Evolutionary conservation across 2,888 invertebrate genomes (phyloP), one percentile per base, ranked within the genome.

Genomic region (Zaprionus obscuricornis): DNA sequence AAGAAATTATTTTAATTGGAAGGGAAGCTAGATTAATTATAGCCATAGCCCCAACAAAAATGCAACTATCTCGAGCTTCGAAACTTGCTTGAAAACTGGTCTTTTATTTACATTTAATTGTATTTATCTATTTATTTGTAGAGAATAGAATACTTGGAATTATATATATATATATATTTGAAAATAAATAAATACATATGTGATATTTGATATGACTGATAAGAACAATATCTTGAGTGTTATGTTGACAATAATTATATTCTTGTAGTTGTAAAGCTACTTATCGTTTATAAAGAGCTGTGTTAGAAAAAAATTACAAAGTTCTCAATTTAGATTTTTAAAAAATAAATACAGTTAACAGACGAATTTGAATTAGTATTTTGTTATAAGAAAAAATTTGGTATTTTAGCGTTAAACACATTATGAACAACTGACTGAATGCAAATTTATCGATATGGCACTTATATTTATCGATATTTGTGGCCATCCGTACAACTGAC

Each of bases 401-500:
- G 64, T 69, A 67, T 51, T 57, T 47, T 46, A 22, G 22, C 36
- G 0, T 2, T 17, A 3, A 20, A 2, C 8, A 17, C 5, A 24
- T 33, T 11, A 16, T n/a, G 36, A 8, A 14, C 34, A 20, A 22
- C 26, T 29, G 18, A 2, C 26, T 8, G 1, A 26, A 3, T 5
- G n/a, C 13, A n/a, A 6, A n/a, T n/a, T 26, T 43, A 64, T 47
- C 70, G 70, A 51, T 57, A 49, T 7, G 16, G 36, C n/a, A n/a
- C n/a, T n/a, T 6, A 8, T 6, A 22, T 2, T 10, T 37, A 54
- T 37, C 52, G 52, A 54, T 39, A 63, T 34, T 55, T 52, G 45
- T 40, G 39, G 65, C 56, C 54, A 71, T 36, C 66, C 66, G 47
- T 57, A 65, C 65, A 70, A 79, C 77, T 85, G 85, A 85, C 65